Evolutionary conservation across 2,113 vertebrate genomes (phyloP), one percentile per base, ranked within the genome.

Genomic region (Aptenodytes patagonicus): DNA sequence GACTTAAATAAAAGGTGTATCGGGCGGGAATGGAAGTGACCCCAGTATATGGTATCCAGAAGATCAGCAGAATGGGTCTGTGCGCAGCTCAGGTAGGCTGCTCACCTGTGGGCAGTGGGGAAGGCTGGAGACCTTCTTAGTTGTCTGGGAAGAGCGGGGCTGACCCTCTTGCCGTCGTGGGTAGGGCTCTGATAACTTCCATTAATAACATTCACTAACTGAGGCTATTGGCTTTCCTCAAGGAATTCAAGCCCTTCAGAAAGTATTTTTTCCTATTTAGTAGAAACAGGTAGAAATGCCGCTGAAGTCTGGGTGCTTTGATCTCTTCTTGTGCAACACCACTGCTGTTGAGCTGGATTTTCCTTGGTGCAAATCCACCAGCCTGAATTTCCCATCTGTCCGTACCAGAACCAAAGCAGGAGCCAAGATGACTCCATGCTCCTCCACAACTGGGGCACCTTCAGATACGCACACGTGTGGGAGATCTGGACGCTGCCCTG

Each of bases 111-210:
- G 10, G 32, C 38, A 32, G 22, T 7, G 12, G 55, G 49, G 55
- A 40, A 58, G 29, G 24, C 42, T 85, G 57, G 51, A 79, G 32
- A 54, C 29, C 14, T 22, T 18, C 61, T 17, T 34, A 13, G 17
- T 2, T 44, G 7, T 13, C 47, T 46, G 47, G 51, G 36, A 34
- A 26, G 54, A 78, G 36, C 0, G 0, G 32, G 47, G 34, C 17
- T 61, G 69, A 42, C 24, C 26, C 13, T 38, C 40, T 24, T 0
- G 0, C n/a, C 2, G 0, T 8, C 1, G 1, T 29, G 22, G 40
- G 15, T 4, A 42, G 25, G 18, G 32, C 26, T 70, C 46, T 46
- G 32, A 4, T 11, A 57, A 58, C 21, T 60, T 36, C 2, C 15
- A 21, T 55, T 73, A 51, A 15, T 10, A 40, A 38, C 2, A 7